A percentile compares a stretch with the other conserved stretches of the same genome.
Evolutionary conservation across 2,888 invertebrate genomes (phyloP).

Genomic region (Euspilapteryx auroguttella): DNA sequence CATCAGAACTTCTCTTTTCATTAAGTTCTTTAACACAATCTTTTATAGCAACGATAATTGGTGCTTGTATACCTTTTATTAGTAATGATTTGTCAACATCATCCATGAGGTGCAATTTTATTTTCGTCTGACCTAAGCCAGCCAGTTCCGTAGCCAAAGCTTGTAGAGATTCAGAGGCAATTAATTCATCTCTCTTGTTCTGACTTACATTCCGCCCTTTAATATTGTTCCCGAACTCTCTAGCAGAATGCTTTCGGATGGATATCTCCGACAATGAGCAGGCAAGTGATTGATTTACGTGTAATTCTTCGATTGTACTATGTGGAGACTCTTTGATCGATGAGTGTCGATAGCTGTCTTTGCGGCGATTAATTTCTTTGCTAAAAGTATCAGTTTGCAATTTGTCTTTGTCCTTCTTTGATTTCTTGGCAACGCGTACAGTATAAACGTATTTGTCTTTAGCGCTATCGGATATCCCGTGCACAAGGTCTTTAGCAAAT

Average conservation of each 20-base stretch:
- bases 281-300: conserved; percentile 31
- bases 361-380: too few relatives aligned
- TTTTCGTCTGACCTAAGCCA: conserved; percentile 20
- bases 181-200: conserved; percentile 13
- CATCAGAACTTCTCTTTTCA: conserved; percentile 14
- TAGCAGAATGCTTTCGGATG: conserved; percentile 21
- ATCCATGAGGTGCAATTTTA: conserved; percentile 45
- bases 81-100: conserved; percentile 30
- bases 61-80: conserved; percentile 27
- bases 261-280: conserved; percentile 32
- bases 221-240: too few relatives aligned
- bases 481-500: conserved; percentile 34
- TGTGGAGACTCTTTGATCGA: too few relatives aligned
- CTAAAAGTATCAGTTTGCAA: conserved; percentile 17
- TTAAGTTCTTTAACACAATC: conserved; percentile 25
- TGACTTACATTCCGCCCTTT: too few relatives aligned
- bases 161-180: conserved; percentile 34
- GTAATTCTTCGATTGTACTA: conserved; percentile 37
- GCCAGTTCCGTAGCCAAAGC: conserved; percentile 30
- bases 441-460: too few relatives aligned
- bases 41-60: conserved; percentile 29
- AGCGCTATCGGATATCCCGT: too few relatives aligned
- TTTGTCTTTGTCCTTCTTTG: conserved; percentile 15
- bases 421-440: too few relatives aligned
- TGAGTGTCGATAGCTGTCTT: too few relatives aligned